These are phyloP conservation scores for Allophyes oxyacanthae DNA, from an alignment of 2,888 invertebrate genomes.

Conservation along the genomic window DNA sequence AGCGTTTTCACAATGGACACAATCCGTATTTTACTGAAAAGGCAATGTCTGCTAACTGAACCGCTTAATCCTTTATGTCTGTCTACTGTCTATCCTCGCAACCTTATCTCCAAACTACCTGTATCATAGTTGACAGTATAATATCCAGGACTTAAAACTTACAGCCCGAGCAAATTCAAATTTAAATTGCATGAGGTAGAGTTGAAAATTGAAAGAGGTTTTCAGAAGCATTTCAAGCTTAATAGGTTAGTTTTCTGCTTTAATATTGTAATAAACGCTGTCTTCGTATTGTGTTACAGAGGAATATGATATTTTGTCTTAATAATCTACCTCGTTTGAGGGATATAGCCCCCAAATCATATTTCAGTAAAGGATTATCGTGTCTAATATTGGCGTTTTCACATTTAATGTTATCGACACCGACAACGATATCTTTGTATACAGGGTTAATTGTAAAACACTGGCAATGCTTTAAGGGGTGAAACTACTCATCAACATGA, in stretches of 20 bases:
- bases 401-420: too few relatives aligned
- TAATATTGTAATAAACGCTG: slow-evolving; percentile 47
- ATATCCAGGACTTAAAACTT: slow-evolving; percentile 26
- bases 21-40: slow-evolving; percentile 7
- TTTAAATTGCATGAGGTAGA: accelerated
- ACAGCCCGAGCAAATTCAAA: slow-evolving; percentile 11
- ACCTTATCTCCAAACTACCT: slow-evolving; percentile 36
- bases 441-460: too few relatives aligned
- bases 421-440: too few relatives aligned
- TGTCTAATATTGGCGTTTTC: too few relatives aligned
- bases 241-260: slow-evolving; percentile 36
- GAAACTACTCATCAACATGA: too few relatives aligned
- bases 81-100: slow-evolving; percentile 13
- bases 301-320: slow-evolving; percentile 32
- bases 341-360: slow-evolving; percentile 23
- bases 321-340: slow-evolving; percentile 26
- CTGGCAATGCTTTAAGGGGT: too few relatives aligned
- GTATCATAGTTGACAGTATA: slow-evolving; percentile 36
- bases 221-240: slow-evolving; percentile 7
- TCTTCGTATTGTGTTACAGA: slow-evolving; percentile 38
- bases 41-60: slow-evolving; percentile 9
- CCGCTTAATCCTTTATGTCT: slow-evolving; percentile 16
- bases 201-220: slow-evolving; percentile 8
- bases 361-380: background rate
- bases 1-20: too few relatives aligned